Percentiles rank a stretch among this genome's conserved stretches.
These are phyloP conservation scores for Parascotia fuliginaria DNA, from an alignment of 2,888 invertebrate species.

Conservation along the genomic window DNA sequence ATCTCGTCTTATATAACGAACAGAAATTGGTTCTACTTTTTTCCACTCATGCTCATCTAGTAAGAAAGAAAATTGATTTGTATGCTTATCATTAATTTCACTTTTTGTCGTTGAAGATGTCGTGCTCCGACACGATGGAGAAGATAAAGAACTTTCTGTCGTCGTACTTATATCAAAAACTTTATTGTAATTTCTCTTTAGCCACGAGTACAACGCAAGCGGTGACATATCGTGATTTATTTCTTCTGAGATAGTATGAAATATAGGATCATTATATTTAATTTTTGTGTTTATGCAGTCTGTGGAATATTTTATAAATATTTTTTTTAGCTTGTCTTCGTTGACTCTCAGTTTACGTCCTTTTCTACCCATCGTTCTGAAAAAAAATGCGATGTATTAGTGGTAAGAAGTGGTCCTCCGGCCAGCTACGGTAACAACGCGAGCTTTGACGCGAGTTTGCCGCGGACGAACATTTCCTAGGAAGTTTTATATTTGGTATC, in stretches of 20 bases:
- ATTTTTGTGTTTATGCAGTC: constrained; percentile 17
- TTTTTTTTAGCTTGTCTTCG: constrained; percentile 11
- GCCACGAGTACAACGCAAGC: constrained; percentile 12
- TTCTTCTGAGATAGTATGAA: constrained; percentile 15
- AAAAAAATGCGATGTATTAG: constrained; percentile 20
- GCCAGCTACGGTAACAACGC: constrained; percentile 14
- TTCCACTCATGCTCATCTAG: constrained; percentile 7
- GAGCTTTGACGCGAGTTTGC: constrained; percentile 22
- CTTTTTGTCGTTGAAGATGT: constrained; percentile 16
- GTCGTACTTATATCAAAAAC: constrained; percentile 11
- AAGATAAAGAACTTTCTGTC: constrained; percentile 16
- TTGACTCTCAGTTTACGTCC: constrained; percentile 15
- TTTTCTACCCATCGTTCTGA: constrained; percentile 18
- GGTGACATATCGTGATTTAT: constrained; percentile 14
- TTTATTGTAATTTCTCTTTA: constrained; percentile 15
- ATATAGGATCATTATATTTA: constrained; percentile 23
- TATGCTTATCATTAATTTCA: constrained; percentile 15
- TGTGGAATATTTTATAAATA: constrained; percentile 14
- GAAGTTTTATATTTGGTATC: constrained; percentile 18
- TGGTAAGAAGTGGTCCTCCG: constrained; percentile 21
- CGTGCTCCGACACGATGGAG: constrained; percentile 17
- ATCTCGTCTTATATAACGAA: constrained; percentile 6
- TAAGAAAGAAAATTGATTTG: constrained; percentile 7
- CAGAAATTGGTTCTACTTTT: constrained; percentile 7
- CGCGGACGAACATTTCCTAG: constrained; percentile 16